Conservation (phyloP, 2,797 vertebrate species). For the Labeo calbasu region DNA sequence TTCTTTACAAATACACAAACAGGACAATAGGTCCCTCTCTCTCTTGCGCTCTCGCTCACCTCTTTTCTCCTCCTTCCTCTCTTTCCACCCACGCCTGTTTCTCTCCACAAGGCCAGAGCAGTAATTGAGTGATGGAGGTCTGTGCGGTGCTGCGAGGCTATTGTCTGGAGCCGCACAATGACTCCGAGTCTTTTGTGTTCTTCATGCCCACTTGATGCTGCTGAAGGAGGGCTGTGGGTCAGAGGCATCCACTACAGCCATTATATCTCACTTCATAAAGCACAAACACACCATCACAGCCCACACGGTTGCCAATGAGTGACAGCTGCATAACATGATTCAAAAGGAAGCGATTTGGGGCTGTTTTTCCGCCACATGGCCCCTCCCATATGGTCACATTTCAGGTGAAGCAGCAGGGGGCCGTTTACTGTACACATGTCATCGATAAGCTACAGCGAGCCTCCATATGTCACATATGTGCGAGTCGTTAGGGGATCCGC, state of each 20-base stretch:
- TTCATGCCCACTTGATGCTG: conserved; percentile 52
- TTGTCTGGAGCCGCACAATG: conserved; percentile 56
- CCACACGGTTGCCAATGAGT: conserved; percentile 64
- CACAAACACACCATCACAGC: conserved; percentile 53
- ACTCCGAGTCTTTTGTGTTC: conserved; percentile 54
- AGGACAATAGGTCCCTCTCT: conserved; percentile 25
- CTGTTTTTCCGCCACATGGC: conserved; percentile 63
- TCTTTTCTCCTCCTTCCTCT: conserved; percentile 48
- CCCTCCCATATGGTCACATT: conserved; percentile 53
- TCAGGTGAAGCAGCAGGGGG: conserved; percentile 50
- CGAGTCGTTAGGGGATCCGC: conserved; percentile 1
- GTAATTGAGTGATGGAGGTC: conserved; percentile 52
- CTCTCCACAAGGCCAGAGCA: conserved; percentile 42
- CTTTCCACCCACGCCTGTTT: conserved; percentile 44
- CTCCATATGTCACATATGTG: conserved; percentile 40
- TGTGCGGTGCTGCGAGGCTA: conserved; percentile 55
- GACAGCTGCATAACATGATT: conserved; percentile 53
- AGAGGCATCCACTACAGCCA: conserved; percentile 48
- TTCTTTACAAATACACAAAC: conserved; percentile 15
- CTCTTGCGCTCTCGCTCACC: background rate
- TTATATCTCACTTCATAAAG: conserved; percentile 67
- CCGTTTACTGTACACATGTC: conserved; percentile 52
- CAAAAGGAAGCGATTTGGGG: conserved; percentile 63
- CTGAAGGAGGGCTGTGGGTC: conserved; percentile 51
- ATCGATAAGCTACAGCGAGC: conserved; percentile 41